Evolutionary conservation across 2,888 invertebrate genomes (phyloP).

Genomic region (Lasioglossum morio): DNA sequence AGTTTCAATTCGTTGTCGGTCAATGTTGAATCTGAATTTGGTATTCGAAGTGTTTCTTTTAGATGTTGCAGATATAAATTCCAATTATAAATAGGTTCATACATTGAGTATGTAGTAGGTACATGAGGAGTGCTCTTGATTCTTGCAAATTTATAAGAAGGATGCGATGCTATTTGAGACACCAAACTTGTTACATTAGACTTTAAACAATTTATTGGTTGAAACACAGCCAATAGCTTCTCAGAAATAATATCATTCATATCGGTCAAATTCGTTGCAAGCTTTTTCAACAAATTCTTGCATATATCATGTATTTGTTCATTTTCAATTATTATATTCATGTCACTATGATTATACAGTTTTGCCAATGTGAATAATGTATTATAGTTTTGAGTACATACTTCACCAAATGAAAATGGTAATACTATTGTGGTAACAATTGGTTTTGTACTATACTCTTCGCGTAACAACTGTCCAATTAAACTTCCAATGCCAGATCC

Average conservation of each 20-base stretch:
- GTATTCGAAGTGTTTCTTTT: constrained; percentile 76
- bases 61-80: constrained; percentile 78
- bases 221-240: constrained; percentile 85
- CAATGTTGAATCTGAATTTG: constrained; percentile 61
- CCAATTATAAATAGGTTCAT: constrained; percentile 84
- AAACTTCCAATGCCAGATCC: constrained; percentile 86
- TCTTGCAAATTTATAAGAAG: constrained; percentile 85
- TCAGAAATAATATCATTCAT: constrained; percentile 85
- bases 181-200: constrained; percentile 78
- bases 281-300: constrained; percentile 77
- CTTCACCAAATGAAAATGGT: constrained; percentile 85
- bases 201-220: constrained; percentile 80
- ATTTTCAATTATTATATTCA: constrained; percentile 85
- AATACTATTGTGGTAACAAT: constrained; percentile 84
- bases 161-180: constrained; percentile 84
- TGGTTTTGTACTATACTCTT: constrained; percentile 85
- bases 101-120: constrained; percentile 74
- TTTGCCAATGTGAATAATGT: constrained; percentile 85
- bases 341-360: constrained; percentile 83
- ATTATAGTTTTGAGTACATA: constrained; percentile 86
- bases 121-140: constrained; percentile 84
- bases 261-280: constrained; percentile 81
- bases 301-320: constrained; percentile 84
- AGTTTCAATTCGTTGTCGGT: constrained; percentile 73
- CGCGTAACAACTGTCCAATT: constrained; percentile 83